A percentile compares a stretch with the other conserved stretches of the same genome.
phyloP scores from a whole-genome alignment of 2,888 invertebrate species.

The Shargacucullia verbasci region DNA sequence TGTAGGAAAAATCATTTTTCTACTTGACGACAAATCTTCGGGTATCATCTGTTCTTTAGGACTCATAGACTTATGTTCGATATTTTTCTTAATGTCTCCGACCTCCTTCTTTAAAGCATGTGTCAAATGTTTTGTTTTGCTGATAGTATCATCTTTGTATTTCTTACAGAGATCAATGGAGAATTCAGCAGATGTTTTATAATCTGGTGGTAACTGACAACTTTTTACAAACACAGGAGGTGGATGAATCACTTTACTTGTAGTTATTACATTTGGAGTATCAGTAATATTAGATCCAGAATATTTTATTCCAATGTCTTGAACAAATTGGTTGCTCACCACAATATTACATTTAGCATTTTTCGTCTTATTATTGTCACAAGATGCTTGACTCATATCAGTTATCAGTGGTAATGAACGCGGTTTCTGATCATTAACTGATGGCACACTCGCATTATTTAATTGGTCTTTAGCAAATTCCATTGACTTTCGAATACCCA shows the following conservation, averaged over 20 bases:
- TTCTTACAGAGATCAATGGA: constrained; percentile 37
- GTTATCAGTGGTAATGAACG: constrained; percentile 59
- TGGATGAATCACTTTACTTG: constrained; percentile 17
- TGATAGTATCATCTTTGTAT: constrained; percentile 6
- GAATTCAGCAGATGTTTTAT: constrained; percentile 20
- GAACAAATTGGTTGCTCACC: background rate
- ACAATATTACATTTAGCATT: background rate
- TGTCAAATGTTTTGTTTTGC: background rate
- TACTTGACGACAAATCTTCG: constrained; percentile 59
- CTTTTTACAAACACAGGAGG: constrained; percentile 14
- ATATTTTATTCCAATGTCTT: constrained; percentile 8
- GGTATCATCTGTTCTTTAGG: constrained; percentile 50
- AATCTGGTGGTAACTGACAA: background rate
- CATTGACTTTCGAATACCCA: constrained; percentile 43
- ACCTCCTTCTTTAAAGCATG: constrained; percentile 4
- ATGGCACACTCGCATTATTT: constrained; percentile 60
- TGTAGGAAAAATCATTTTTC: constrained; percentile 14
- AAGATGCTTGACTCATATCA: constrained; percentile 5
- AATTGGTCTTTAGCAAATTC: constrained; percentile 62
- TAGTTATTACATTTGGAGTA: constrained; percentile 13
- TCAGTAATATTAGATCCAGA: background rate
- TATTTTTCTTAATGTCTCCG: constrained; percentile 7
- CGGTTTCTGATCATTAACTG: constrained; percentile 58
- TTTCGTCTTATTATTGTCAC: constrained; percentile 6
- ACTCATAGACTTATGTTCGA: background rate